Conservation (phyloP, 2,113 vertebrate genomes). For the Stigmatopora argus region DNA sequence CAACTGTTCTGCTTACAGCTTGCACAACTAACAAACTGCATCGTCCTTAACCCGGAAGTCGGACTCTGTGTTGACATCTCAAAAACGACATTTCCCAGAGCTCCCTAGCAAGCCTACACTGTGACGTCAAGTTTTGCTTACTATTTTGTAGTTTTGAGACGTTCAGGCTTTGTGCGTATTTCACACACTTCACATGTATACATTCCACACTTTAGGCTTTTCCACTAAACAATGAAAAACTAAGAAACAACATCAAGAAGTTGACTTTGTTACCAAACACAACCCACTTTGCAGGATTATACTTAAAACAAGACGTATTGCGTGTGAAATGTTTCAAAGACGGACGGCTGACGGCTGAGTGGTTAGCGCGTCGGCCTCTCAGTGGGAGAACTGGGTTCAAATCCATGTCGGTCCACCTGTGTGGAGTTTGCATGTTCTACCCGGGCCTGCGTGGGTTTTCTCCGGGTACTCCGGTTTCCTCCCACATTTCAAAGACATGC, state of each 20-base stretch:
- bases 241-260: background rate
- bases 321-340: too few species aligned
- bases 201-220: too few species aligned
- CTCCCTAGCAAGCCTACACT: background rate
- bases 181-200: background rate
- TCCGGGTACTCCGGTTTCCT: too few species aligned
- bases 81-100: slow-evolving; percentile 34
- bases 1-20: background rate
- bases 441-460: too few species aligned
- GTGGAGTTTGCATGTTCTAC: too few species aligned
- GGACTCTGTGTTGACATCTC: background rate
- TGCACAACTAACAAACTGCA: background rate
- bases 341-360: too few species aligned
- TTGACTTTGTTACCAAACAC: background rate
- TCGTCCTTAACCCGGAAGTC: background rate
- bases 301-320: too few species aligned
- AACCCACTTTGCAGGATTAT: background rate
- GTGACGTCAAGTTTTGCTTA: background rate
- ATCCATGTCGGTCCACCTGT: too few species aligned
- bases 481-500: too few species aligned
- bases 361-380: too few species aligned
- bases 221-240: background rate
- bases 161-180: slow-evolving; percentile 12
- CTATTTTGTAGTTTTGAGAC: slow-evolving; percentile 2
- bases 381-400: too few species aligned